Percentiles rank a stretch among this genome's conserved stretches.
These are phyloP conservation scores for Drosophila mayri DNA, from an alignment of 1,140 invertebrate genomes.

Conservation along the genomic window DNA sequence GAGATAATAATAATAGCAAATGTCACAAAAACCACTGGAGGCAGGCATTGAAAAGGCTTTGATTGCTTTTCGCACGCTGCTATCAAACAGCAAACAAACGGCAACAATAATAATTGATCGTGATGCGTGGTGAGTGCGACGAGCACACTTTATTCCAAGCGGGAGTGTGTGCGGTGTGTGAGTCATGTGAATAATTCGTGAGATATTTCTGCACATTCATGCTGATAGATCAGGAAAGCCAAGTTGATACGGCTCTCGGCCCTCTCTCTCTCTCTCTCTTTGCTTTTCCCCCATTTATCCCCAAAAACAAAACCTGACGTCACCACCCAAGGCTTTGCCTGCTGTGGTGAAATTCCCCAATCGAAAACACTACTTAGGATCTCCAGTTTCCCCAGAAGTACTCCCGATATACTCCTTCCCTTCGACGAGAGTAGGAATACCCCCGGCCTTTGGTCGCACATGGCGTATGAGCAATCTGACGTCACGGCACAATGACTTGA, in stretches of 20 bases:
- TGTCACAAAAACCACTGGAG: slow-evolving; percentile 22
- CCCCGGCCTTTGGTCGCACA: slow-evolving; percentile 18
- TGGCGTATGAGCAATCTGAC: slow-evolving; percentile 45
- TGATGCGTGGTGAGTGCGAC: slow-evolving; percentile 30
- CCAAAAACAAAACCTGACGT: slow-evolving; percentile 16
- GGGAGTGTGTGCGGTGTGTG: slow-evolving; percentile 6
- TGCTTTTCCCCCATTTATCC: neutral
- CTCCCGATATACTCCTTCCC: neutral
- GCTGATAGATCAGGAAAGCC: slow-evolving; percentile 53
- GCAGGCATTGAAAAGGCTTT: slow-evolving; percentile 25
- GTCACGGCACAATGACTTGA: slow-evolving; percentile 32
- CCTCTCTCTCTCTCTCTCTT: slow-evolving; percentile 1
- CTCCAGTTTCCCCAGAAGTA: neutral
- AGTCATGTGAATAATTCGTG: slow-evolving; percentile 50
- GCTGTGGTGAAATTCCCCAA: slow-evolving; percentile 44
- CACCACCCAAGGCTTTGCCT: slow-evolving; percentile 25
- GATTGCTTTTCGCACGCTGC: slow-evolving; percentile 37
- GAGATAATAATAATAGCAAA: slow-evolving; percentile 52
- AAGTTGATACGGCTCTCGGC: slow-evolving; percentile 21
- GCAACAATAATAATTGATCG: slow-evolving; percentile 50
- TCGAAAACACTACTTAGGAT: neutral
- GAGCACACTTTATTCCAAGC: neutral
- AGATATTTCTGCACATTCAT: slow-evolving; percentile 54
- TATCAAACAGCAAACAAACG: slow-evolving; percentile 35
- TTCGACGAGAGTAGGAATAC: slow-evolving; percentile 25